Percentiles rank a stretch among this genome's conserved stretches.
phyloP scores from a whole-genome alignment of 2,888 invertebrate genomes.

The Drosophila dives region DNA sequence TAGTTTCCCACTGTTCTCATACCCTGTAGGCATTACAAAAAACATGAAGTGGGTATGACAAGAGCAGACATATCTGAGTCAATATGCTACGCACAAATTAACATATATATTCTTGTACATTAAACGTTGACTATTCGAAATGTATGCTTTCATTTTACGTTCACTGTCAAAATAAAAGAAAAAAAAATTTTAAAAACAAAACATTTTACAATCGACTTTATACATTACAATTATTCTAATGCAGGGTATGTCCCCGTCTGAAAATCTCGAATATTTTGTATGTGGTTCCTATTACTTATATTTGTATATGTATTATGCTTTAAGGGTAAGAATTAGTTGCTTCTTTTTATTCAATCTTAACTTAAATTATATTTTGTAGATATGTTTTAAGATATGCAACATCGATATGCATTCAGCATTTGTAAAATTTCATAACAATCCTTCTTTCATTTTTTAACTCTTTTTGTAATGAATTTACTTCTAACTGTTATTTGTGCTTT shows the following conservation, averaged over 20 bases:
- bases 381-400: neutral
- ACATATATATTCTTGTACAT: neutral
- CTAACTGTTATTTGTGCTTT: neutral
- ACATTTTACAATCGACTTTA: neutral
- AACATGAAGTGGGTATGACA: neutral
- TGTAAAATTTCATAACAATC: neutral
- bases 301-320: conserved; percentile 42
- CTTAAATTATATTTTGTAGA: neutral
- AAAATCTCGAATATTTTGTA: neutral
- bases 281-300: conserved; percentile 7
- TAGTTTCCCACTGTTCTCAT: conserved; percentile 21
- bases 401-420: neutral
- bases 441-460: neutral
- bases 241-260: neutral
- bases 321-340: conserved; percentile 15
- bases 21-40: neutral
- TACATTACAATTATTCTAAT: neutral
- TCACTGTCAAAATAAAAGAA: neutral
- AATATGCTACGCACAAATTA: neutral
- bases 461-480: neutral
- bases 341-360: neutral
- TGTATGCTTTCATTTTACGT: neutral
- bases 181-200: neutral
- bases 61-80: neutral
- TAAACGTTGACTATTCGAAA: neutral